A percentile compares a stretch with the other conserved stretches of the same genome.
These are phyloP conservation scores for Protobothrops mucrosquamatus DNA, from an alignment of 2,113 vertebrate species.

Conservation along the genomic window DNA sequence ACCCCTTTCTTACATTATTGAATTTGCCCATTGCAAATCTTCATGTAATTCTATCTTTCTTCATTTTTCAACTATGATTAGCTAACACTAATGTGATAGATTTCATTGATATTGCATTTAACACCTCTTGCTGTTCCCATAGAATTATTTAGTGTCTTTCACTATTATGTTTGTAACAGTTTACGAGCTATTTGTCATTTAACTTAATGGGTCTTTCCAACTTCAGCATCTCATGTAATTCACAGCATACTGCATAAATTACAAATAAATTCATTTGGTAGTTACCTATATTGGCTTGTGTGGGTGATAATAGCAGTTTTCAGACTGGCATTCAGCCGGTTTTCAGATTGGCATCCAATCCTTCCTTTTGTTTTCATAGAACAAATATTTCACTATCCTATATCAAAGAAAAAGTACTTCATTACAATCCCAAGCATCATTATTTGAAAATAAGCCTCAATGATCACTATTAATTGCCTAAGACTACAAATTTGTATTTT, in stretches of 20 bases:
- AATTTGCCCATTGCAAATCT: neutral
- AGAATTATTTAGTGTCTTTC: neutral
- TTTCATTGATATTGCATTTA: neutral
- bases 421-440: neutral
- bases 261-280: neutral
- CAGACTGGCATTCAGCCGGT: neutral
- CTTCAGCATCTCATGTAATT: neutral
- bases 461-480: neutral
- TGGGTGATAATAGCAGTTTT: neutral
- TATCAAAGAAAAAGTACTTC: neutral
- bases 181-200: neutral
- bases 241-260: neutral
- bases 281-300: neutral
- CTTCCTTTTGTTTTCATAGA: neutral
- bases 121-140: neutral
- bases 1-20: neutral
- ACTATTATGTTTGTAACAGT: neutral
- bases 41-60: neutral
- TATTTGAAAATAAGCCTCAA: neutral
- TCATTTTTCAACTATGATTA: neutral
- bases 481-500: neutral
- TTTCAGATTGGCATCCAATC: neutral
- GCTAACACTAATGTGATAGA: neutral
- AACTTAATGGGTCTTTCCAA: neutral
- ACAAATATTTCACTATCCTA: neutral